These are phyloP conservation scores for Pedicia rivosa DNA, from an alignment of 2,888 invertebrate genomes.

Conservation along the genomic window DNA sequence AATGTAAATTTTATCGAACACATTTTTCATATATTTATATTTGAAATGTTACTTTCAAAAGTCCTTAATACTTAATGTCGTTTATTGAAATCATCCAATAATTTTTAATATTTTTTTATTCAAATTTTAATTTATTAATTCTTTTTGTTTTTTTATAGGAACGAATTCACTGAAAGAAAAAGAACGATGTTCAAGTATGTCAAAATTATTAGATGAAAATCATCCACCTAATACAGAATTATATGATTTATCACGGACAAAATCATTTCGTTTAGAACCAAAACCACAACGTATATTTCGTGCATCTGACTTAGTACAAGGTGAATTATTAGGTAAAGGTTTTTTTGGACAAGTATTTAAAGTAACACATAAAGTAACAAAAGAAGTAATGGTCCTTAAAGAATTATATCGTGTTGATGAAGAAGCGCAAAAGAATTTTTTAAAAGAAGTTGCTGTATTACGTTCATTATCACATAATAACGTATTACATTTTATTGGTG, in stretches of 20 bases:
- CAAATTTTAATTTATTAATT: neutral
- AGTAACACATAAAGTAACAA: slow-evolving; percentile 78
- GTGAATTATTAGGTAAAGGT: slow-evolving; percentile 80
- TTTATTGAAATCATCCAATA: too few species aligned
- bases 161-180: slow-evolving; percentile 42
- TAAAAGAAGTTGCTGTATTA: slow-evolving; percentile 89
- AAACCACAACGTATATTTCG: slow-evolving; percentile 62
- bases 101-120: too few species aligned
- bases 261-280: slow-evolving; percentile 59
- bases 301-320: slow-evolving; percentile 76
- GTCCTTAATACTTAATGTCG: too few species aligned
- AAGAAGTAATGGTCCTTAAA: slow-evolving; percentile 91
- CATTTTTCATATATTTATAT: too few species aligned
- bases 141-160: slow-evolving; percentile 12
- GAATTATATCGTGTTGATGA: slow-evolving; percentile 87
- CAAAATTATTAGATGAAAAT: slow-evolving; percentile 60
- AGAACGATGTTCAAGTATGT: slow-evolving; percentile 75
- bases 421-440: slow-evolving; percentile 83
- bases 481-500: slow-evolving; percentile 82
- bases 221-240: slow-evolving; percentile 28
- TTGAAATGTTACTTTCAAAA: too few species aligned
- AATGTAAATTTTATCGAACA: too few species aligned
- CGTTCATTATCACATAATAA: slow-evolving; percentile 79
- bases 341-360: slow-evolving; percentile 89
- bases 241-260: slow-evolving; percentile 66